A percentile compares a stretch with the other conserved stretches of the same genome.
These are phyloP conservation scores for Otolemur garnettii DNA, from an alignment of 2,113 vertebrate species.

Conservation along the genomic window DNA sequence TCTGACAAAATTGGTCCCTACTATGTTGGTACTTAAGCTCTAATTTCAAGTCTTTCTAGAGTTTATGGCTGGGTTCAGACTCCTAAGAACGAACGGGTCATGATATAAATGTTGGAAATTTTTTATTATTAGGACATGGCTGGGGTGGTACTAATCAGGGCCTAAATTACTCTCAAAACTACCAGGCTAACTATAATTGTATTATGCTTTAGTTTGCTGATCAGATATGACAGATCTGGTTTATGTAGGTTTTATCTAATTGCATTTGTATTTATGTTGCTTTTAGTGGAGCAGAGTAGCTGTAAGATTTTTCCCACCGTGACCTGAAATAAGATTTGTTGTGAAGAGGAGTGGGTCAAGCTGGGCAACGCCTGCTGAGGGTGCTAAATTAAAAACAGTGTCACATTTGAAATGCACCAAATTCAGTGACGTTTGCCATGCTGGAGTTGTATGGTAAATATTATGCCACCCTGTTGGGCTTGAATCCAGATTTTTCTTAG, in stretches of 20 bases:
- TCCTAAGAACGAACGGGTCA: constrained; percentile 7
- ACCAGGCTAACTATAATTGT: constrained; percentile 59
- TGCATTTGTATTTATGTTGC: constrained; percentile 50
- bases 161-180: constrained; percentile 10
- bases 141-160: background rate
- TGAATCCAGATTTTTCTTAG: constrained; percentile 32
- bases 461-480: background rate
- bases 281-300: constrained; percentile 35
- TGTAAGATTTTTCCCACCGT: background rate
- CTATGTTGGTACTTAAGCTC: background rate
- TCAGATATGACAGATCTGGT: constrained; percentile 61
- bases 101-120: constrained; percentile 26
- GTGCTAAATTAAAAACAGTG: constrained; percentile 64
- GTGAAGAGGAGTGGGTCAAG: constrained; percentile 54
- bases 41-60: background rate
- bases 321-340: constrained; percentile 48
- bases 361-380: constrained; percentile 28
- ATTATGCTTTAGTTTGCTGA: constrained; percentile 64
- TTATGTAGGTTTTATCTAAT: constrained; percentile 69
- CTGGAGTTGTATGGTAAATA: constrained; percentile 39
- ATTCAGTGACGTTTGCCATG: constrained; percentile 47
- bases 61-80: constrained; percentile 21
- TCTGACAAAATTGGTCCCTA: constrained; percentile 2
- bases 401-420: constrained; percentile 58
- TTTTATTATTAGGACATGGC: background rate